Evolutionary conservation across 2,888 invertebrate genomes (phyloP).

Genomic region (Pseudolycoriella hygida): DNA sequence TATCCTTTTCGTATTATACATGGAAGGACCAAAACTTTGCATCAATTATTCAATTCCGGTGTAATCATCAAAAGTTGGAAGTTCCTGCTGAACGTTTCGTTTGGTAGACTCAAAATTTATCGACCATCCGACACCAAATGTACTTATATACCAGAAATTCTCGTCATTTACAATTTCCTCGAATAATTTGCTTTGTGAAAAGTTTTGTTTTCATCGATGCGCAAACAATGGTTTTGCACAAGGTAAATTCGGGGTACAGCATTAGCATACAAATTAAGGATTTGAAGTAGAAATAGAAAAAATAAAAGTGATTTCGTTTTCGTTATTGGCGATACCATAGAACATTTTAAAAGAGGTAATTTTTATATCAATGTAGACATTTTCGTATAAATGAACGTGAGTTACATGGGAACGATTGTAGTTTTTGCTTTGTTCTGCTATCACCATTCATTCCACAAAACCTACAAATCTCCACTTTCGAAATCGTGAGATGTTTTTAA

Average conservation of each 20-base stretch:
- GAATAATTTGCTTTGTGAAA: neutral
- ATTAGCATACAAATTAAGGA: constrained; percentile 1
- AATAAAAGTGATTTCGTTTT: neutral
- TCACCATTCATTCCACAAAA: too few species aligned
- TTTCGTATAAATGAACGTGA: neutral
- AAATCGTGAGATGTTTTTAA: too few species aligned
- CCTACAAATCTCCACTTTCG: too few species aligned
- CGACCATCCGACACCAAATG: too few species aligned
- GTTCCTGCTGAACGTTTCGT: too few species aligned
- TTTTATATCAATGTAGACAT: neutral
- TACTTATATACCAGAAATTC: too few species aligned
- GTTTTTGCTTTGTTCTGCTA: neutral
- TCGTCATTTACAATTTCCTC: neutral
- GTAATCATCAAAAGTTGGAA: too few species aligned
- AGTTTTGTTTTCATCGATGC: constrained; percentile 1
- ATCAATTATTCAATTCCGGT: too few species aligned
- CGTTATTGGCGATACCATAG: neutral
- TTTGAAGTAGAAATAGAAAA: neutral
- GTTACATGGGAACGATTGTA: neutral
- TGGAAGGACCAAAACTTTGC: too few species aligned
- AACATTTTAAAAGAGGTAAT: neutral
- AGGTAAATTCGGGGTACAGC: neutral
- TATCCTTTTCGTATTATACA: too few species aligned
- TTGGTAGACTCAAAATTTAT: too few species aligned
- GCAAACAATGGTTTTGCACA: constrained; percentile 1